phyloP scores from a whole-genome alignment of 2,113 vertebrate species.

The Speoplatyrhinus poulsoni region DNA sequence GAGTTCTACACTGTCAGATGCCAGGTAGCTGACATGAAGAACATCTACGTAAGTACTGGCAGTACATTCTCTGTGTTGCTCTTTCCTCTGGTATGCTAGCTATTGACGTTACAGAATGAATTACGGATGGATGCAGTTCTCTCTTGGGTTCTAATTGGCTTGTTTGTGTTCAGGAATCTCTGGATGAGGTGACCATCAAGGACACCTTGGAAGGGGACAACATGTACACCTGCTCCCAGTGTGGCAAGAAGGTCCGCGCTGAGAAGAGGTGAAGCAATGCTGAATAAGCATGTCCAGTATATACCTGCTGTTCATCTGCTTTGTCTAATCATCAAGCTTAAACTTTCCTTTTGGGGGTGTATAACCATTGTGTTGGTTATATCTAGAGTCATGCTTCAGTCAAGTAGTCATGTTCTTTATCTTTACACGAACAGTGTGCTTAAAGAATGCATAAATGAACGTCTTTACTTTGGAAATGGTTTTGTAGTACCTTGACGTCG shows the following conservation, averaged over 20 bases:
- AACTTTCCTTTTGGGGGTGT: no score
- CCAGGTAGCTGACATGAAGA: conserved; percentile 99
- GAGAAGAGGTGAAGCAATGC: conserved; percentile 86
- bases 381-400: no score
- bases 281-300: not conserved
- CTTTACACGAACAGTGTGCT: no score
- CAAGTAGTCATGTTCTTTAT: no score
- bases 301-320: no score
- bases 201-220: conserved; percentile 99
- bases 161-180: conserved; percentile 83
- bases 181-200: conserved; percentile 99
- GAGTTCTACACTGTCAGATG: conserved; percentile 98
- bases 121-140: not conserved
- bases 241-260: conserved; percentile 96
- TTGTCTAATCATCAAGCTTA: no score
- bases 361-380: no score
- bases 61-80: not conserved
- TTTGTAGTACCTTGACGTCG: no score
- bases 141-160: not conserved
- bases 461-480: no score
- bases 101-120: not conserved
- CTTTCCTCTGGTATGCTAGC: not conserved
- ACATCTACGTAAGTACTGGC: conserved; percentile 92
- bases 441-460: no score
- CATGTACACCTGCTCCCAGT: conserved; percentile 99